Evolutionary conservation across 2,797 vertebrate species (phyloP).

Genomic region (Vireo griseus): DNA sequence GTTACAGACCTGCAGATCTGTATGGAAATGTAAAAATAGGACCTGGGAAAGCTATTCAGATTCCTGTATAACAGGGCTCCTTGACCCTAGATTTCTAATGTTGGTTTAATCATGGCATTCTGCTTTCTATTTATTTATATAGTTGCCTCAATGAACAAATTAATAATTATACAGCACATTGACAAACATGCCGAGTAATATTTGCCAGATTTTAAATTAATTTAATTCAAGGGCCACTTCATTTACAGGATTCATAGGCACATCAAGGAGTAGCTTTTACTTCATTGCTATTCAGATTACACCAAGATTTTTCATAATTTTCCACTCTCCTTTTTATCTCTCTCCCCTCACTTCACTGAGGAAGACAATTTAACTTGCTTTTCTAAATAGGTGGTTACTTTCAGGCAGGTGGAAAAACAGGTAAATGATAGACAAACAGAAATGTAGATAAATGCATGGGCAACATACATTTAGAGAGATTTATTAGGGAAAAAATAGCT

Average conservation of each 20-base stretch:
- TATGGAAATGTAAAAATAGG: conserved; percentile 76
- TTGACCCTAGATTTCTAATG: conserved; percentile 80
- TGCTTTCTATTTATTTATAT: conserved; percentile 84
- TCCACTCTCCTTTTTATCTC: conserved; percentile 44
- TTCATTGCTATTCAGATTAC: conserved; percentile 75
- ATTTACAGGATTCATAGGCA: conserved; percentile 80
- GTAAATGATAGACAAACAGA: conserved; percentile 73
- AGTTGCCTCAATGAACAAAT: conserved; percentile 83
- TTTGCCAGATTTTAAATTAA: conserved; percentile 85
- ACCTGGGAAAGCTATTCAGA: conserved; percentile 78
- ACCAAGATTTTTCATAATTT: conserved; percentile 72
- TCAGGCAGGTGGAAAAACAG: conserved; percentile 68
- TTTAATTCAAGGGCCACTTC: conserved; percentile 84
- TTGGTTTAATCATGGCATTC: conserved; percentile 79
- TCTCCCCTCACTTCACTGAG: conserved; percentile 33
- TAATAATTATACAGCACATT: conserved; percentile 85
- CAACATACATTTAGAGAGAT: conserved; percentile 67
- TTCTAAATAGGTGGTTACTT: conserved; percentile 70
- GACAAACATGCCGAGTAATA: conserved; percentile 81
- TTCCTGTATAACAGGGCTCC: conserved; percentile 65
- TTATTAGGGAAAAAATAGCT: conserved; percentile 59
- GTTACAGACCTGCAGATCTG: conserved; percentile 72
- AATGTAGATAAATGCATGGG: conserved; percentile 59
- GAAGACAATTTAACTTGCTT: conserved; percentile 71
- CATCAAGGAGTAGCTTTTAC: conserved; percentile 73